Base-by-base conservation (phyloP, 2,888 invertebrate species). In the Drosophila phalerata region DNA sequence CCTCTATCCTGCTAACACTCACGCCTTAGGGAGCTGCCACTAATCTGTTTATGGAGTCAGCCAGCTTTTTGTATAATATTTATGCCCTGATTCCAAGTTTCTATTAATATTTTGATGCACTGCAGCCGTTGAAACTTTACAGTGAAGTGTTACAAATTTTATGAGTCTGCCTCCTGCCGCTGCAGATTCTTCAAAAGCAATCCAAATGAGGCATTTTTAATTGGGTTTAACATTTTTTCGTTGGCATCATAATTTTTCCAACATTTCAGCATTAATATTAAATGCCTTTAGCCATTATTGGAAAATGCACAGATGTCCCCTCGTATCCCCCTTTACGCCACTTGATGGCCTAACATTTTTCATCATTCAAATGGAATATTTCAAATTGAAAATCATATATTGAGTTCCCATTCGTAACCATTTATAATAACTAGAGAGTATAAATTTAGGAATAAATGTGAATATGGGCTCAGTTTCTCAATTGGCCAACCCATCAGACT, bases 21-120 rank as follows among this genome's bases (percentile, higher is more conserved):
- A 15, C 57, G 22, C 47, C 43, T 48, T 34, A 2, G 60, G 49
- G 47, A 28, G 63, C 62, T 62, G 61, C 71, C 68, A 61, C 85
- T 84, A 84, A 84, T 84, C 85, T 86, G 84, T 84, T 84, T 85
- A 87, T 85, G 87, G 81, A 79, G 63, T 66, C 56, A 60, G 77
- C 63, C 65, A 68, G 52, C 69, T 77, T 77, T 77, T 66, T 53
- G 48, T 78, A 51, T 63, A 71, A 75, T 77, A 77, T 79, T 77
- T 77, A 79, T 79, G 79, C 58, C 61, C 74, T 48, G 61, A 34
- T 69, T 57, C 34, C 66, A 67, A 64, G 72, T 64, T 85, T 86
- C 83, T 84, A 86, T 84, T 79, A 84, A 83, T 83, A 84, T 77
- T 79, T 77, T 43, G 53, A 47, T 55, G 53, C 61, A 60, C 48